Evolutionary conservation across 2,113 vertebrate genomes (phyloP), one percentile per base, ranked within the genome.

Genomic region (Microcebus jonahi): DNA sequence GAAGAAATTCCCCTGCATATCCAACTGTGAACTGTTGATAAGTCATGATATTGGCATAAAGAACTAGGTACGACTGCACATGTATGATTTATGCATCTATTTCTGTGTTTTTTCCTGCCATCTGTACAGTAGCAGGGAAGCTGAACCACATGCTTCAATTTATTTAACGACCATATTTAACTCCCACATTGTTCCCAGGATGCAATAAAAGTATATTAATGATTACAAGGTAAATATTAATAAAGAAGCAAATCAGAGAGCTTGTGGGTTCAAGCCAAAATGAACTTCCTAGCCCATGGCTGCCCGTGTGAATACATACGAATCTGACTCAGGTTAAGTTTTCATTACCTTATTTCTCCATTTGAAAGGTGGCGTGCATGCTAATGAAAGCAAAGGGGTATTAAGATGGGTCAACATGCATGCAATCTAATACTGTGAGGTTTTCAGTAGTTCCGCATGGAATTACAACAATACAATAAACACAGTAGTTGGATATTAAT

Each of bases 171-270:
- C 57, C 34, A 5, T 88, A 86, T 90, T 89, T 90, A 96, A 91
- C 77, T 90, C 55, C 91, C 86, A 94, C 77, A 81, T 81, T 87
- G 79, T 97, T 96, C 88, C 83, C 61, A 71, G 90, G 59, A 94
- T 96, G 94, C 88, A 95, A 39, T 97, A 92, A 96, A 97, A 91
- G 14, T 71, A 27, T 96, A 92, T 94, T 93, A 96, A 97, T 63
- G 90, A 92, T 95, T 87, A 87, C 73, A 89, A 88, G 85, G 53
- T 83, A 97, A 94, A 42, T 76, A 91, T 70, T 94, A 88, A 96
- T 96, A 88, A 93, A 42, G 50, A 86, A 95, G 45, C 68, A 89
- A 96, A 96, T 80, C 70, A 39, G 53, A 77, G 65, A 82, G 23
- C 25, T 82, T 29, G 57, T 77, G 55, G 63, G 36, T 91, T 91